These are phyloP conservation scores for Apotomis turbidana DNA, from an alignment of 2,888 invertebrate genomes.

Conservation along the genomic window DNA sequence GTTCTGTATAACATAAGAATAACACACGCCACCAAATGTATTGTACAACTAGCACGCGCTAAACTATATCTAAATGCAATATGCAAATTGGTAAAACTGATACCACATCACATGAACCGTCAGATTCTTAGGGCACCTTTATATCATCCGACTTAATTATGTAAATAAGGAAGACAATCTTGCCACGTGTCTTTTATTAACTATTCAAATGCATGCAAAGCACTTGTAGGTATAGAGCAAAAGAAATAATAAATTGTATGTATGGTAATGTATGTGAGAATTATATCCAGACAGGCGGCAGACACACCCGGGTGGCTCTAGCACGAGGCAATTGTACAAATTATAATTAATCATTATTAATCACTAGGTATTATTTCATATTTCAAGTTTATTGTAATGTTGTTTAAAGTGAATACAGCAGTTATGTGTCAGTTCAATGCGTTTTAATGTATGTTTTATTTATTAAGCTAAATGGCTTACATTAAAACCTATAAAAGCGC, in stretches of 20 bases:
- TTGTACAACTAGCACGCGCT: conserved; percentile 7
- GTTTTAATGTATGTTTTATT: neutral
- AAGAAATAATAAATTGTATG: conserved; percentile 72
- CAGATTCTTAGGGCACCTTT: conserved; percentile 50
- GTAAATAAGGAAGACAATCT: conserved; percentile 56
- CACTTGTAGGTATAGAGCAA: conserved; percentile 69
- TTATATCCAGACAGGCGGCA: conserved; percentile 59
- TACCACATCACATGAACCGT: conserved; percentile 48
- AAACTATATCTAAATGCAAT: conserved; percentile 31
- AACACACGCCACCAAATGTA: neutral
- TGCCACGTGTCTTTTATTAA: conserved; percentile 67
- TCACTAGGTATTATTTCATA: conserved; percentile 19
- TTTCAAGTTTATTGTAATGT: conserved; percentile 12
- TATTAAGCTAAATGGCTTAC: neutral
- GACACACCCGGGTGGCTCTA: conserved; percentile 51
- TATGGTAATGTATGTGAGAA: conserved; percentile 76
- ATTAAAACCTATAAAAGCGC: neutral
- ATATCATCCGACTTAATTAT: conserved; percentile 56
- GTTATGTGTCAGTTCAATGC: conserved; percentile 23
- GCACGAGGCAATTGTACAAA: conserved; percentile 54
- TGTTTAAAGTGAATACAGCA: conserved; percentile 18
- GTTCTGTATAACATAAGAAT: too few species aligned
- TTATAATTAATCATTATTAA: conserved; percentile 38
- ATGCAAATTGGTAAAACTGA: conserved; percentile 50
- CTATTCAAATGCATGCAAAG: conserved; percentile 75